Base-by-base conservation (phyloP, 2,888 invertebrate genomes). In the Dynastes grantii region DNA sequence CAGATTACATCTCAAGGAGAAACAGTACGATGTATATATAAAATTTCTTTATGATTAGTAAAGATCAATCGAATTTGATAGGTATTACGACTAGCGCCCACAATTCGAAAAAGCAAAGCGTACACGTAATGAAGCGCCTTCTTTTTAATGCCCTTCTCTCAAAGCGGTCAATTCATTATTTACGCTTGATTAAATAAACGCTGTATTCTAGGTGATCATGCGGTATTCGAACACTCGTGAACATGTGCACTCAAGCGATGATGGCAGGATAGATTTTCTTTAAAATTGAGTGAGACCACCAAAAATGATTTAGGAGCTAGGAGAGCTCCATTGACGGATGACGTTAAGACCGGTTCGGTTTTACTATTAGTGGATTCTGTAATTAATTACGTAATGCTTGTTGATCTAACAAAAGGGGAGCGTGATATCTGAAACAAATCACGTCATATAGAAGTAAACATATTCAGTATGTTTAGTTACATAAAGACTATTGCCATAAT, bases 81-180 rank as follows among this genome's bases (percentile, higher is more conserved):
- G 37, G 37, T 22, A 22, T 22, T 45, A 9, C 9, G 11, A 9
- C 45, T 9, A 45, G 45, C 45, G 45, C 45, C 45, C 8, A 45
- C 45, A 9, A 8, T 45, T 45, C 45, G 2, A 45, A 45, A 55
- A n/a, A 16, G n/a, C 53, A 55, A 55, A 55, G 45, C 11, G 6
- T 37, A 37, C 37, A 45, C 8, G 45, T 45, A 45, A 8, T 45
- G 8, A 58, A 13, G 9, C 58, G 6, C 58, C 40, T 22, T 55
- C 40, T 37, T 73, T 73, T 73, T 71, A 58, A 37, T 58, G 37
- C 55, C 55, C 32, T 71, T 71, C 71, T 55, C 71, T 55, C 22
- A 3, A 71, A 71, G 55, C 58, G 58, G 58, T 73, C 58, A 73
- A 58, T 73, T 73, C 16, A 61, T 73, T 73, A 58, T 58, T 73